phyloP scores from a whole-genome alignment of 2,113 vertebrate species.

The Poecile atricapillus region DNA sequence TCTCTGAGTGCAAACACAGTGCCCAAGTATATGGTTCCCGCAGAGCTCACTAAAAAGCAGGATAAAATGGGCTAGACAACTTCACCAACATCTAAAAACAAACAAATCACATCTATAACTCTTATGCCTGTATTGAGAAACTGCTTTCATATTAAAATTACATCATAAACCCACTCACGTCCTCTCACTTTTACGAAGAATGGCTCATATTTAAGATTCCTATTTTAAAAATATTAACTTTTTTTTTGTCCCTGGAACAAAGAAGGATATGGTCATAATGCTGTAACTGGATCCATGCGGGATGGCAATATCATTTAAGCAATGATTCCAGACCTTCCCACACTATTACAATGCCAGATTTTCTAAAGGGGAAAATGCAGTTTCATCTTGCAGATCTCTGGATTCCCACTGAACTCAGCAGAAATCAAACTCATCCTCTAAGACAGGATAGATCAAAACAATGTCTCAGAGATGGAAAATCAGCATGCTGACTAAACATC shows the following conservation, averaged over 20 bases:
- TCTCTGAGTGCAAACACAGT: background rate
- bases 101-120: background rate
- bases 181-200: background rate
- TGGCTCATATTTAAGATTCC: background rate
- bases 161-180: background rate
- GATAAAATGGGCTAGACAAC: background rate
- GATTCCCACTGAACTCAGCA: background rate
- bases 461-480: background rate
- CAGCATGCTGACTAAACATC: conserved; percentile 29
- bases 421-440: background rate
- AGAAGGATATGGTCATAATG: background rate
- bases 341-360: background rate
- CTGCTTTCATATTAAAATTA: background rate
- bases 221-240: background rate
- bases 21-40: background rate
- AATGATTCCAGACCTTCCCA: background rate
- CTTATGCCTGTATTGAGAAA: background rate
- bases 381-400: background rate
- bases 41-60: background rate
- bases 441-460: background rate
- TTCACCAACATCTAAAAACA: background rate
- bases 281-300: background rate
- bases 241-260: background rate
- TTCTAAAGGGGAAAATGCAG: background rate
- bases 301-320: background rate